Percentiles rank a stretch among this genome's conserved stretches.
These are phyloP conservation scores for Dryobates pubescens DNA, from an alignment of 2,797 vertebrate genomes.

Conservation along the genomic window DNA sequence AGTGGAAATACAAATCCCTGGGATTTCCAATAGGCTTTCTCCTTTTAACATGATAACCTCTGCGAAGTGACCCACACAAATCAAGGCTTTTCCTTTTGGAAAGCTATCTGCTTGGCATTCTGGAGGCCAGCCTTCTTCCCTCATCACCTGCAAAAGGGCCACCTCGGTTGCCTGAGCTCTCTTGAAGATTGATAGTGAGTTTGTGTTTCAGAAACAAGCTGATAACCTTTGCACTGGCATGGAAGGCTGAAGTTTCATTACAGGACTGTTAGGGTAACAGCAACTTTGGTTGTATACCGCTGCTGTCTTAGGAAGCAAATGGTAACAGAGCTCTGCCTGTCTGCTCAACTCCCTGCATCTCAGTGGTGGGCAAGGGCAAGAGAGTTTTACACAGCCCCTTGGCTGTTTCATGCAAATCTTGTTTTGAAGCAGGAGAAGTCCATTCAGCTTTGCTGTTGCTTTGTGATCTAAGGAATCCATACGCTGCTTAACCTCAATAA, in stretches of 20 bases:
- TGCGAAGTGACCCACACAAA: background rate
- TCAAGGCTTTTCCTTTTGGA: background rate
- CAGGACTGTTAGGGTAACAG: conserved; percentile 21
- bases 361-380: background rate
- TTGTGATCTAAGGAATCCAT: conserved; percentile 72
- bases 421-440: conserved; percentile 15
- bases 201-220: conserved; percentile 24
- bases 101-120: background rate
- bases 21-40: background rate
- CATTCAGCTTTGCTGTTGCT: background rate
- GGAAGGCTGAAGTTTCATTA: conserved; percentile 32
- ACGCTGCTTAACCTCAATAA: conserved; percentile 49
- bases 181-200: background rate
- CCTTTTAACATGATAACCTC: background rate
- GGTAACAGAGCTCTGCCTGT: background rate
- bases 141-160: background rate
- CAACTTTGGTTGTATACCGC: background rate
- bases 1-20: background rate
- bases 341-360: conserved; percentile 9
- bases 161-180: background rate
- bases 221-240: conserved; percentile 45
- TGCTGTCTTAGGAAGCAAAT: background rate
- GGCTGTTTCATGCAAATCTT: conserved; percentile 38
- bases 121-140: background rate
- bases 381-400: background rate